phyloP scores from a whole-genome alignment of 1,140 invertebrate species.

The Lethocerus indicus region DNA sequence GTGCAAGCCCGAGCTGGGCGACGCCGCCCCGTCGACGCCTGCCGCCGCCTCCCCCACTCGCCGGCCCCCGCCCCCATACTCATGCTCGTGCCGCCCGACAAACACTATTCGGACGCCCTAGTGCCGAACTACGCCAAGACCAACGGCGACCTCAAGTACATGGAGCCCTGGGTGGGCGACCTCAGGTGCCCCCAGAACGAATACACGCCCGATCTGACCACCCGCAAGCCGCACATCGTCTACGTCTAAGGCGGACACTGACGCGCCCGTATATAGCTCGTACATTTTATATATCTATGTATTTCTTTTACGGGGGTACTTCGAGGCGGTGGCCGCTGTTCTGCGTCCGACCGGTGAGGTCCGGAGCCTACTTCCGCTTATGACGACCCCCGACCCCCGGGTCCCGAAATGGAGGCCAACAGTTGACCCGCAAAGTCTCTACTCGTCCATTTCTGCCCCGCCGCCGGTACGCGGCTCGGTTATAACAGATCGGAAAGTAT shows the following conservation, averaged over 20 bases:
- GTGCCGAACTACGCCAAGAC: constrained; percentile 34
- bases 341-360: neutral
- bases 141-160: constrained; percentile 35
- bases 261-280: too few relatives aligned
- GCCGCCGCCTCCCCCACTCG: constrained; percentile 23
- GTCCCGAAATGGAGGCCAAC: neutral
- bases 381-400: neutral
- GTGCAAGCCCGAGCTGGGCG: constrained; percentile 15
- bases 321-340: neutral
- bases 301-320: too few relatives aligned
- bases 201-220: neutral
- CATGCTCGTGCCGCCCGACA: constrained; percentile 16
- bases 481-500: too few relatives aligned
- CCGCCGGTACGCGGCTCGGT: too few relatives aligned
- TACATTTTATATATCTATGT: too few relatives aligned
- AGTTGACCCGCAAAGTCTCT: neutral
- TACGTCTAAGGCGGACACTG: constrained; percentile 13
- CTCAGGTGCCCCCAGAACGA: neutral
- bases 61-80: constrained; percentile 11
- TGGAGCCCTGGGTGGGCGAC: constrained; percentile 33
- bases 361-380: neutral
- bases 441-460: too few relatives aligned
- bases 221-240: constrained; percentile 12
- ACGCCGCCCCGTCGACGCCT: constrained; percentile 27
- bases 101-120: constrained; percentile 23